phyloP scores from a whole-genome alignment of 1,140 invertebrate genomes.

The Wiebesia pumilae region DNA sequence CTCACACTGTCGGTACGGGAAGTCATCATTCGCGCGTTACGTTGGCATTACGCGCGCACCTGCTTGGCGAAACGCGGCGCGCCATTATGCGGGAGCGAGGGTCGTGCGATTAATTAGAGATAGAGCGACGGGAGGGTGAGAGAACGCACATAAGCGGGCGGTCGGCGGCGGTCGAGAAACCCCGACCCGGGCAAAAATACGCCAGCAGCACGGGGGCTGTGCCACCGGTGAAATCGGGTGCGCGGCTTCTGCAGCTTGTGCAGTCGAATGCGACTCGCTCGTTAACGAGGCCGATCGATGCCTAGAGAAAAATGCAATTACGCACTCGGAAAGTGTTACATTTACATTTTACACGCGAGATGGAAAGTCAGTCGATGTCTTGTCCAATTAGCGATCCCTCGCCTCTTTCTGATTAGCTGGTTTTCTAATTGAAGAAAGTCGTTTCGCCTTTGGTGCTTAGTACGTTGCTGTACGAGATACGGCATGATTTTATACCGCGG shows the following conservation, averaged over 20 bases:
- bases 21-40: constrained; percentile 1
- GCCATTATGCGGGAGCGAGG: not conserved
- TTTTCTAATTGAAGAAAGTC: constrained; percentile 27
- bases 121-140: not conserved
- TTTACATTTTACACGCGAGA: constrained; percentile 26
- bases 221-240: too few species aligned
- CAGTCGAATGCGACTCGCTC: not conserved
- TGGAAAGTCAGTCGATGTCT: not conserved
- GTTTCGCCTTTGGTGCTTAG: too few species aligned
- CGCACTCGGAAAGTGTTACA: constrained; percentile 9
- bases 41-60: constrained; percentile 9
- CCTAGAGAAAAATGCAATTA: not conserved
- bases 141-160: too few species aligned
- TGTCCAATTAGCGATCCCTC: constrained; percentile 6
- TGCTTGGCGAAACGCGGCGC: constrained; percentile 10
- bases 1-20: too few species aligned
- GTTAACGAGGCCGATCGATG: not conserved
- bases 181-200: not conserved
- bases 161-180: not conserved
- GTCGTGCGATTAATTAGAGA: constrained; percentile 26
- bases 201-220: not conserved
- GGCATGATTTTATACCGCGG: too few species aligned
- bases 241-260: too few species aligned
- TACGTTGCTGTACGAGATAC: too few species aligned
- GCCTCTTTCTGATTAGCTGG: not conserved